Percentiles rank a stretch among this genome's conserved stretches.
phyloP scores from a whole-genome alignment of 2,113 vertebrate genomes.

The Piaya cayana region DNA sequence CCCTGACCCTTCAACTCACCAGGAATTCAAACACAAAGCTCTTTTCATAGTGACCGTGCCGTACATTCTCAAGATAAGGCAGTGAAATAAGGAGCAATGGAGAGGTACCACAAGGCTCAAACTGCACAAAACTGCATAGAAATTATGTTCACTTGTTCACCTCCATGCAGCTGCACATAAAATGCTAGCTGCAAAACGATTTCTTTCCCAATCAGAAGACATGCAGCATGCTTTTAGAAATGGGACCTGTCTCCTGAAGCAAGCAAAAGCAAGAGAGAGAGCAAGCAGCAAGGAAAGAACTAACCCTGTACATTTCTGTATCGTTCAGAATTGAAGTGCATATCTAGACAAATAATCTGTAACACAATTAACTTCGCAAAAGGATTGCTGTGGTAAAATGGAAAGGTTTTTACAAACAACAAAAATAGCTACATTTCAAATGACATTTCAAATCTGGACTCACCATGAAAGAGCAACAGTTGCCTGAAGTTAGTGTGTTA shows the following conservation, averaged over 20 bases:
- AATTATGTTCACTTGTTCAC: not conserved
- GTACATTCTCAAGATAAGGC: constrained; percentile 74
- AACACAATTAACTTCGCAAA: constrained; percentile 44
- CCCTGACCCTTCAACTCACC: constrained; percentile 79
- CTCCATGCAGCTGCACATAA: not conserved
- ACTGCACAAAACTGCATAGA: constrained; percentile 55
- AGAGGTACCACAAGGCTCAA: constrained; percentile 61
- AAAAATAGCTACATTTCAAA: constrained; percentile 60
- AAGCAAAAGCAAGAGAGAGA: constrained; percentile 9
- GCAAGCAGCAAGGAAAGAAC: constrained; percentile 17
- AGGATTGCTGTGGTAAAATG: constrained; percentile 19
- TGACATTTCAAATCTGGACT: constrained; percentile 72
- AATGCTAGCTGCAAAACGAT: constrained; percentile 39
- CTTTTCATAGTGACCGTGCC: constrained; percentile 72
- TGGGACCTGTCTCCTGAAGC: constrained; percentile 17
- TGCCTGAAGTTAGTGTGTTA: constrained; percentile 72
- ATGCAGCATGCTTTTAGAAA: constrained; percentile 20
- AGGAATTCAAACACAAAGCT: constrained; percentile 86
- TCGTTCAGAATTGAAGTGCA: not conserved
- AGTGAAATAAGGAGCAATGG: constrained; percentile 46
- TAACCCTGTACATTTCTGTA: not conserved
- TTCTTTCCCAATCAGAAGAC: constrained; percentile 32
- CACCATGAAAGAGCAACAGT: constrained; percentile 80
- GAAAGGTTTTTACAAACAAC: constrained; percentile 52
- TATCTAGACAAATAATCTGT: constrained; percentile 48